A percentile compares a stretch with the other conserved stretches of the same genome.
These are phyloP conservation scores for Gasterosteus nipponicus DNA, from an alignment of 2,113 vertebrate species.

Conservation along the genomic window DNA sequence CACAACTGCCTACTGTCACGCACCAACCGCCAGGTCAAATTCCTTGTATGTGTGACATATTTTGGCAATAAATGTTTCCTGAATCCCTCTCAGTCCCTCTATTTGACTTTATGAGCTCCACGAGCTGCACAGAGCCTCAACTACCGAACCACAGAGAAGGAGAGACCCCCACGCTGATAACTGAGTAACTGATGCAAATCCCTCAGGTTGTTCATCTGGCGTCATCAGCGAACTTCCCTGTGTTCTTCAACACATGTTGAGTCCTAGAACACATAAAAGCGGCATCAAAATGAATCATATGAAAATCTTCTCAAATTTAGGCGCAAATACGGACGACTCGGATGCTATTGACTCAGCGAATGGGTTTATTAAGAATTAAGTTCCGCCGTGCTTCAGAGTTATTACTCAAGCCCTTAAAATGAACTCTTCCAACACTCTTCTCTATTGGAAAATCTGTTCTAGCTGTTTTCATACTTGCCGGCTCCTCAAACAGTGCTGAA, in stretches of 20 bases:
- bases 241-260: neutral
- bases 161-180: slow-evolving; percentile 19
- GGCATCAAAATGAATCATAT: neutral
- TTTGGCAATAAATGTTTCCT: slow-evolving; percentile 17
- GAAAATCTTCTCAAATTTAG: neutral
- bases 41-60: too few species aligned
- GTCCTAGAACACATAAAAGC: neutral
- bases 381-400: neutral
- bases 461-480: neutral
- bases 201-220: neutral
- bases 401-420: neutral
- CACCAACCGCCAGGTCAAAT: too few species aligned
- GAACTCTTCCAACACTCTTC: neutral
- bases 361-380: neutral
- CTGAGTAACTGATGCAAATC: slow-evolving; percentile 3
- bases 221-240: neutral
- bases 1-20: slow-evolving; percentile 38
- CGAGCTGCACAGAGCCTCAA: slow-evolving; percentile 40
- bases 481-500: neutral
- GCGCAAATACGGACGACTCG: neutral
- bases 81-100: slow-evolving; percentile 53
- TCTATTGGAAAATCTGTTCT: neutral
- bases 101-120: slow-evolving; percentile 37
- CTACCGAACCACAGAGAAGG: slow-evolving; percentile 25
- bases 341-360: neutral